Base-by-base conservation (phyloP, 2,113 vertebrate species). In the Steatornis caripensis region DNA sequence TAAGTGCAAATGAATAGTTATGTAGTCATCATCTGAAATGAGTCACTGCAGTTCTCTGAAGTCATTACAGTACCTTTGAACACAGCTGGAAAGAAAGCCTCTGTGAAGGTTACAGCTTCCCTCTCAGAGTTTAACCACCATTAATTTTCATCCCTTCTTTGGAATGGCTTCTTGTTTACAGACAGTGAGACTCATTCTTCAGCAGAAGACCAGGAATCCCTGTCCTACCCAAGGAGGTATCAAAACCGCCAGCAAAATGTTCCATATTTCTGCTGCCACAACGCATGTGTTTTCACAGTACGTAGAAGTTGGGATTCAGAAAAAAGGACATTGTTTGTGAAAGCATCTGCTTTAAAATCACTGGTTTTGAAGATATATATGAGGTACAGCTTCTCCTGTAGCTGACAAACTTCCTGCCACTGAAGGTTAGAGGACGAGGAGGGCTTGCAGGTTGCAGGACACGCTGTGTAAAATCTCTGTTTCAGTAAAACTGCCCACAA, bases 1-100 rank as follows among this genome's bases (percentile, higher is more conserved):
- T 98, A 98, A 97, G 81, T 93, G 87, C 96, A 98, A 98, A 98
- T 98, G 96, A 98, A 98, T 98, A 97, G 98, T 96, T 97, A 96
- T 97, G 94, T 94, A 98, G 97, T 97, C 97, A 97, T 98, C 98
- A 98, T 97, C 96, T 96, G 90, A 97, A 98, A 98, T 96, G 96
- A 98, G 91, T 96, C 91, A 88, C 66, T 97, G 95, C 91, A 81
- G 87, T 96, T 95, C 96, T 98, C 97, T 94, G 96, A 98, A 98
- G 97, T 97, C 97, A 93, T 98, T 97, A 97, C 87, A 95, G 71
- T 92, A 95, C 82, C 95, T 96, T 95, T 96, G 96, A 98, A 96
- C 92, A 89, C 97, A 98, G 97, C 96, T 97, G 95, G 94, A 97
- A 93, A 94, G 90, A 89, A 96, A 96, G 69, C 70, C 90, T 95